Evolutionary conservation across 2,888 invertebrate genomes (phyloP).

Genomic region (Norana najaformis): DNA sequence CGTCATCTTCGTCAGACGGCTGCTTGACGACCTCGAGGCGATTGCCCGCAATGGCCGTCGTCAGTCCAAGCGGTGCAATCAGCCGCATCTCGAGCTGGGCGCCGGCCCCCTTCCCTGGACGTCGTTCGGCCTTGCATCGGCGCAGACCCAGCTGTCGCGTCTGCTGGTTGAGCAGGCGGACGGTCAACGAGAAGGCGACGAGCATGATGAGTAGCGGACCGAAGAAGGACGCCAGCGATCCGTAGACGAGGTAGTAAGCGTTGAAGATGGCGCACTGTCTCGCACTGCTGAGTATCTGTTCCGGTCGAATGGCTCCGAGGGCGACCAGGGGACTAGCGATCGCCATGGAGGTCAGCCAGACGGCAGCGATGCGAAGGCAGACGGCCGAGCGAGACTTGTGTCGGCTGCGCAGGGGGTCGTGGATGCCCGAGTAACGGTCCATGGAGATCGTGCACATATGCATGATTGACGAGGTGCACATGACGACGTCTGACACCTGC

Average conservation of each 20-base stretch:
- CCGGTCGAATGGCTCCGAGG: slow-evolving; percentile 67
- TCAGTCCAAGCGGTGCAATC: slow-evolving; percentile 25
- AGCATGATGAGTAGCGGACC: slow-evolving; percentile 93
- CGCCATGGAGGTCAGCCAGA: slow-evolving; percentile 81
- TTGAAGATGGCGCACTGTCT: slow-evolving; percentile 62
- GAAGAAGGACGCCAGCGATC: slow-evolving; percentile 92
- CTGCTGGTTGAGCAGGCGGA: slow-evolving; percentile 75
- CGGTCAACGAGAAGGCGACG: slow-evolving; percentile 89
- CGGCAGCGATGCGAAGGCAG: slow-evolving; percentile 81
- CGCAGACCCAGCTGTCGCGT: slow-evolving; percentile 28
- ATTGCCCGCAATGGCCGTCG: slow-evolving; percentile 19
- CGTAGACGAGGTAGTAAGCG: slow-evolving; percentile 73
- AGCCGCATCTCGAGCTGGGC: slow-evolving; percentile 20
- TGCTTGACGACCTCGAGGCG: background rate
- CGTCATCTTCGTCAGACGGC: background rate
- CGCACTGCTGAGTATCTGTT: slow-evolving; percentile 69
- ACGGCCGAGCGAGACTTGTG: slow-evolving; percentile 60
- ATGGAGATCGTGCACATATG: slow-evolving; percentile 68
- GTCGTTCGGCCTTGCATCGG: slow-evolving; percentile 1
- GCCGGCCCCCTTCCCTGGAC: background rate
- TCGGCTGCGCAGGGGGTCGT: slow-evolving; percentile 72
- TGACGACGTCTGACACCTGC: slow-evolving; percentile 68
- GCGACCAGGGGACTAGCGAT: slow-evolving; percentile 65
- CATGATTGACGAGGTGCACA: slow-evolving; percentile 67
- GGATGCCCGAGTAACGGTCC: slow-evolving; percentile 80